Evolutionary conservation across 2,888 invertebrate species (phyloP).

Genomic region (Leptinotarsa peninsularis): DNA sequence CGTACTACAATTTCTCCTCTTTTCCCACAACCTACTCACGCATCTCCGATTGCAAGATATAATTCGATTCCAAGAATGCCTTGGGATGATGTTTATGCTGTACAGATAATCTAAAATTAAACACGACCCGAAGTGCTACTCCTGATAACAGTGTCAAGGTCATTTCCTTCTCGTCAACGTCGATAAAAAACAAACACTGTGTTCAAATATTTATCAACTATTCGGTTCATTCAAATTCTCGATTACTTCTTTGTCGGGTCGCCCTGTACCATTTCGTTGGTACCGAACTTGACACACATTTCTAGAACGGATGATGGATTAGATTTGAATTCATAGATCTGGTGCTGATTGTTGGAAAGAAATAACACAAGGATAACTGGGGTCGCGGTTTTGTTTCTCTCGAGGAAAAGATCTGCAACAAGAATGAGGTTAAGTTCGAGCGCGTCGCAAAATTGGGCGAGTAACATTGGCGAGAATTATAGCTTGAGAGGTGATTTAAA

Average conservation of each 20-base stretch:
- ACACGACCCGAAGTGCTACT: neutral
- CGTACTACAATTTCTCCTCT: no score
- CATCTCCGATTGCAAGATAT: no score
- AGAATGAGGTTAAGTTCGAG: neutral
- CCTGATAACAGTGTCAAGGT: constrained; percentile 15
- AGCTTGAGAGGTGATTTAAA: no score
- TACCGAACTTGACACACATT: constrained; percentile 14
- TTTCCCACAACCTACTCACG: no score
- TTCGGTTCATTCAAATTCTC: neutral
- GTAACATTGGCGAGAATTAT: neutral
- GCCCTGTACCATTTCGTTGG: constrained; percentile 3
- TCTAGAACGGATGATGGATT: neutral
- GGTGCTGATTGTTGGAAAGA: neutral
- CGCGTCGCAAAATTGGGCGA: neutral
- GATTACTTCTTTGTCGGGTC: neutral
- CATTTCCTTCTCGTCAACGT: neutral
- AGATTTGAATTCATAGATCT: neutral
- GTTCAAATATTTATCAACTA: neutral
- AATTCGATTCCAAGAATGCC: neutral
- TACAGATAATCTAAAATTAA: neutral
- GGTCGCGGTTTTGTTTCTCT: neutral
- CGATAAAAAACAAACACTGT: neutral
- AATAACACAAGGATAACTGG: constrained; percentile 3
- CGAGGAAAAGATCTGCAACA: neutral
- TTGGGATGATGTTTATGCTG: neutral